These are phyloP conservation scores for Dolichopus griseipennis DNA, from an alignment of 2,888 invertebrate genomes.

Conservation along the genomic window DNA sequence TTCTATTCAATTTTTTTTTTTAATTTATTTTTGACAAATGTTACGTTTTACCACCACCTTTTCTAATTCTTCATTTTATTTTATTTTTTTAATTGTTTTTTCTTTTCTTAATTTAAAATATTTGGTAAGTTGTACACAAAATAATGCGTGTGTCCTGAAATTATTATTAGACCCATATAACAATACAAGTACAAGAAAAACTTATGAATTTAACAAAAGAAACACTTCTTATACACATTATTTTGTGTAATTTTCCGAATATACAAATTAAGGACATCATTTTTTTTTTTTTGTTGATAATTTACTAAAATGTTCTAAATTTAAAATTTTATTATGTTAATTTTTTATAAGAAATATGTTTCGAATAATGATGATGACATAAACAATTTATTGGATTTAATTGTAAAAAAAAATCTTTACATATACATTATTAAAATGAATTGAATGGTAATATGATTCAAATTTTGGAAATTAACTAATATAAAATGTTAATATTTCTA, in stretches of 20 bases:
- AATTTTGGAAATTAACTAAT: neutral
- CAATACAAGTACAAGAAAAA: no score
- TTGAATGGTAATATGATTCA: neutral
- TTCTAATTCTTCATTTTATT: no score
- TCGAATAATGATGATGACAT: neutral
- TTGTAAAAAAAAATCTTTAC: neutral
- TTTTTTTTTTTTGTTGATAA: neutral
- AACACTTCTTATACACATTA: neutral
- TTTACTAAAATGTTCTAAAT: neutral
- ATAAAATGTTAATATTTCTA: neutral
- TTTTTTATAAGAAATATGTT: neutral
- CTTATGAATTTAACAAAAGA: neutral
- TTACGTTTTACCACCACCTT: neutral
- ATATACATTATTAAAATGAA: no score
- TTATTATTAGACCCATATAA: no score
- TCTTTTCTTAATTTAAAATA: no score
- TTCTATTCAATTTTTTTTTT: neutral
- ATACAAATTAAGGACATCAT: neutral
- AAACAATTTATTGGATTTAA: neutral
- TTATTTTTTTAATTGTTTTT: no score
- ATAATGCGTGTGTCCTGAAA: neutral
- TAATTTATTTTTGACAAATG: conserved; percentile 6
- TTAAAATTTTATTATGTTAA: no score
- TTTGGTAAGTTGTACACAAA: neutral
- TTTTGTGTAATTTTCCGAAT: no score